Conservation (phyloP, 2,888 invertebrate species). For the Chironomus riparius region DNA sequence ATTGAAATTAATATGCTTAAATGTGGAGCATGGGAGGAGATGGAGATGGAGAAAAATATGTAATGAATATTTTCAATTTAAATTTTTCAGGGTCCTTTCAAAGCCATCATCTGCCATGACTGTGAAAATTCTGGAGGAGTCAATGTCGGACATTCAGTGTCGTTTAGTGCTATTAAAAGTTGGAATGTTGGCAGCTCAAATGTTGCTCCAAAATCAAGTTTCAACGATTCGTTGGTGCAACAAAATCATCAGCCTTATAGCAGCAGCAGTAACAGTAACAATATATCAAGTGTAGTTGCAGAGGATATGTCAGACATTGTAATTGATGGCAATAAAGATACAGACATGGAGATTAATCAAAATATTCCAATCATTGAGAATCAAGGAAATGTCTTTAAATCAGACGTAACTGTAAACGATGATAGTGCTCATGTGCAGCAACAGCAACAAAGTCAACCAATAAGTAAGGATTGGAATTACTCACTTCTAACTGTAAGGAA, state of each 20-base stretch:
- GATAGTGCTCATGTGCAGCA: background rate
- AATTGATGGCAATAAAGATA: background rate
- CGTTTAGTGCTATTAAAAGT: slow-evolving; percentile 25
- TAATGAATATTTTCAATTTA: too few relatives aligned
- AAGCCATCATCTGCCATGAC: slow-evolving; percentile 30
- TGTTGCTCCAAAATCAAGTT: background rate
- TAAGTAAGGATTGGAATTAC: slow-evolving; percentile 16
- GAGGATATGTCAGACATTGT: background rate
- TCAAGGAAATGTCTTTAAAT: background rate
- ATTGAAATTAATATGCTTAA: too few relatives aligned
- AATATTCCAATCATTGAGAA: background rate
- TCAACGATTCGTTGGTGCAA: background rate
- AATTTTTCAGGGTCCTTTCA: slow-evolving; percentile 29
- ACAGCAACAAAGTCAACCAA: background rate
- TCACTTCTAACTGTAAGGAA: background rate
- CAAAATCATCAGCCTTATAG: background rate
- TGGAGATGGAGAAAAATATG: too few relatives aligned
- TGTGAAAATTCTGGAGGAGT: slow-evolving; percentile 28
- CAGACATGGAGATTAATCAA: background rate
- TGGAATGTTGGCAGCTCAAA: slow-evolving; percentile 26
- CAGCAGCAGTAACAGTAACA: background rate
- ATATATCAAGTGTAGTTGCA: background rate
- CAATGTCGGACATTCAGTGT: slow-evolving; percentile 20
- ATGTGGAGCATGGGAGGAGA: too few relatives aligned
- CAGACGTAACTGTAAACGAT: background rate